Evolutionary conservation across 2,888 invertebrate genomes (phyloP).

Genomic region (Drosophila mimica): DNA sequence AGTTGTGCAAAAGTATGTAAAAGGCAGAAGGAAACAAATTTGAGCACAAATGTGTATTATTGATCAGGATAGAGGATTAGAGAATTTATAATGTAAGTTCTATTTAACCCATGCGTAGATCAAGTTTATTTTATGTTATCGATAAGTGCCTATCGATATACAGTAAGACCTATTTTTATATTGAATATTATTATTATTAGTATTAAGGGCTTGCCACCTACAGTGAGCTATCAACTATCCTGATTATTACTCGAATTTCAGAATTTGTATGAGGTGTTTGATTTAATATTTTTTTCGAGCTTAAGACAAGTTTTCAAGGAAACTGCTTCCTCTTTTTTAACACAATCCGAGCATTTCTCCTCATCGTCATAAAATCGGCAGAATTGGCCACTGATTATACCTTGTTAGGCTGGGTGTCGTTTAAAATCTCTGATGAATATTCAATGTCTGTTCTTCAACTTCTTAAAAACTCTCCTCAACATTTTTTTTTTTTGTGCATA

Average conservation of each 20-base stretch:
- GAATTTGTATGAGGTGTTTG: background rate
- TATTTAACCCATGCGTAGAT: background rate
- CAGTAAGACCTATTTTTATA: background rate
- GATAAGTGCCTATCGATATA: background rate
- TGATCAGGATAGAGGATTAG: background rate
- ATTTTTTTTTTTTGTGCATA: no score
- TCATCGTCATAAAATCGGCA: background rate
- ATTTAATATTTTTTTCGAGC: background rate
- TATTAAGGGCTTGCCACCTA: background rate
- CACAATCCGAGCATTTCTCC: background rate
- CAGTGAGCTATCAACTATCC: background rate
- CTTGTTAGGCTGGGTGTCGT: background rate
- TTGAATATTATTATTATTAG: background rate
- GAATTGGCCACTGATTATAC: background rate
- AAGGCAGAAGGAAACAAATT: background rate
- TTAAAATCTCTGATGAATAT: background rate
- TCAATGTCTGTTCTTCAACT: accelerated
- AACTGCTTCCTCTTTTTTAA: background rate
- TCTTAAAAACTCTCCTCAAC: background rate
- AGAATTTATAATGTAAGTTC: background rate
- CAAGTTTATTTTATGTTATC: background rate
- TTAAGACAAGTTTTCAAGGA: background rate
- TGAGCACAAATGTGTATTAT: background rate
- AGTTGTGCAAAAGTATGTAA: background rate
- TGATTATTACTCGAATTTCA: background rate